Evolutionary conservation across 2,113 vertebrate species (phyloP), one percentile per base, ranked within the genome.

Genomic region (Mustela nigripes): DNA sequence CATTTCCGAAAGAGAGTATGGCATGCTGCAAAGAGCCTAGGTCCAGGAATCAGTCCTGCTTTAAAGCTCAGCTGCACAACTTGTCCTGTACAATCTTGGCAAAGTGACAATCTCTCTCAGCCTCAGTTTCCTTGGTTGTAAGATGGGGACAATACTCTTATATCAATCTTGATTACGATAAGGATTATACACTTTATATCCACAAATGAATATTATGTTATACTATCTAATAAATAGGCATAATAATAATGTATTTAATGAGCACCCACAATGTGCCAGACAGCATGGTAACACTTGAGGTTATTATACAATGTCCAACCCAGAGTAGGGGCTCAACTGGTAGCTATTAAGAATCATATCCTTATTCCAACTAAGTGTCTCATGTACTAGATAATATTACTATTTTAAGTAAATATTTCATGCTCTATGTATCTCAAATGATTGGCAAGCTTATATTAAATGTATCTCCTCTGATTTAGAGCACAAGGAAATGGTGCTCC

Each of bases 321-420:
- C 19, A 84, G 28, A 88, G 71, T 3, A 85, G 24, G n/a, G 60
- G 90, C 39, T 96, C 86, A 69, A 28, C 15, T 60, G 33, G 58
- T 50, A 80, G 79, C n/a, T 91, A 82, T 62, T 74, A 97, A 97
- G 53, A 95, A 85, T 74, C 39, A 74, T n/a, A 92, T 45, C 33
- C 33, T 95, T 91, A 93, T 86, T 95, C 62, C 24, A 91, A 96
- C 26, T 71, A 91, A 74, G 7, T 74, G 91, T 85, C 90, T 94
- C 82, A 74, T 96, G 50, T 84, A 95, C 56, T 87, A 83, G 7
- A 74, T 33, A 95, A 79, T 63, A 84, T 48, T 48, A 94, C 63
- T 71, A 79, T 56, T 85, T 33, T 14, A 89, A 86, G 62, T 86
- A 79, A 94, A 82, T 69, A 92, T 53, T 88, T 94, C 91, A 95